Conservation (phyloP, 2,113 vertebrate species). For the Trichechus manatus region DNA sequence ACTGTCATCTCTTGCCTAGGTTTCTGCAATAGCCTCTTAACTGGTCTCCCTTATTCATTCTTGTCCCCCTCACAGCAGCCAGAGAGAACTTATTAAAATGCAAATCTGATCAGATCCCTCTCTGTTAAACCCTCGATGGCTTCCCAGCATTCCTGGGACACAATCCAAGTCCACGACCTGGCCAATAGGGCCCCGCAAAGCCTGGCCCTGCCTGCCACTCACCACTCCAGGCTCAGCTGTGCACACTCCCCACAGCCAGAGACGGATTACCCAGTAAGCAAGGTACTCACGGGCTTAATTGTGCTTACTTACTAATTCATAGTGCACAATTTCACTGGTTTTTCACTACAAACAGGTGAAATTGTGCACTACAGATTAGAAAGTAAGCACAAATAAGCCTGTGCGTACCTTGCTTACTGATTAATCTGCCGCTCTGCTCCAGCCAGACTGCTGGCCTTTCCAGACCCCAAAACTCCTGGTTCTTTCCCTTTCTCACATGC, state of each 20-base stretch:
- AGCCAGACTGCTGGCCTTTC: neutral
- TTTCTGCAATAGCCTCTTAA: neutral
- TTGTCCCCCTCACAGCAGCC: neutral
- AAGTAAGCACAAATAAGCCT: too few species aligned
- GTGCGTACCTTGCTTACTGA: too few species aligned
- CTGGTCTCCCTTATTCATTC: neutral
- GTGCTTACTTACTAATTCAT: too few species aligned
- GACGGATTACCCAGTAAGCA: too few species aligned
- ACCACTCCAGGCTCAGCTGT: neutral
- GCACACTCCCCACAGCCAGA: neutral
- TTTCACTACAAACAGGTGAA: too few species aligned
- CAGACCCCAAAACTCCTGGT: neutral
- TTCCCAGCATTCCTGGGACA: constrained; percentile 16
- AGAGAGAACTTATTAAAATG: constrained; percentile 20
- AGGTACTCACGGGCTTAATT: too few species aligned
- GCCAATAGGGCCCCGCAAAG: neutral
- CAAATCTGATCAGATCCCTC: neutral
- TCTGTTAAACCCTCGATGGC: neutral
- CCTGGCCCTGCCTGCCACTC: neutral
- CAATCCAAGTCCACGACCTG: neutral
- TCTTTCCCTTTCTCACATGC: neutral
- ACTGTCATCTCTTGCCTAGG: neutral
- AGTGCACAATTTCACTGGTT: too few species aligned
- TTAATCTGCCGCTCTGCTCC: neutral
- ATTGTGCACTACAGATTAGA: too few species aligned